Conservation (phyloP, 2,113 vertebrate species). For the Eptatretus burgeri region DNA sequence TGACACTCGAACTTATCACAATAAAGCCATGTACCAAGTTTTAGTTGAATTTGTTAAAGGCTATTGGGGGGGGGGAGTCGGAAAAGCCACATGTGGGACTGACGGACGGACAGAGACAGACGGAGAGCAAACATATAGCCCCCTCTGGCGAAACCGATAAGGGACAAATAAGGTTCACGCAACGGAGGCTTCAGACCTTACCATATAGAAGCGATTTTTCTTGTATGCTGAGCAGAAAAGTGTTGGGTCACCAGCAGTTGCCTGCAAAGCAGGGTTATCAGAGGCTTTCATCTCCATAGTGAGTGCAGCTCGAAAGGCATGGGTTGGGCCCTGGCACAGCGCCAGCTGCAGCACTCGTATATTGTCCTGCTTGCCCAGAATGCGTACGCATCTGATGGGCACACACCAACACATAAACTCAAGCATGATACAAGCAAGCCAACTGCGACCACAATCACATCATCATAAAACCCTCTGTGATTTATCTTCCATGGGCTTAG, state of each 20-base stretch:
- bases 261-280: slow-evolving; percentile 70
- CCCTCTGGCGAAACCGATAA: too few relatives aligned
- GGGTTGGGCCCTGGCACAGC: slow-evolving; percentile 68
- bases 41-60: too few relatives aligned
- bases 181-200: slow-evolving; percentile 13
- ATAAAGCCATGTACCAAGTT: too few relatives aligned
- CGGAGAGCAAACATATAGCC: too few relatives aligned
- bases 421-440: neutral
- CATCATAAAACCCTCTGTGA: neutral
- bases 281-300: slow-evolving; percentile 96
- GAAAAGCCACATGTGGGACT: too few relatives aligned
- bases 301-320: slow-evolving; percentile 36
- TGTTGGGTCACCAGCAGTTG: slow-evolving; percentile 46
- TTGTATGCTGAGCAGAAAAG: slow-evolving; percentile 82
- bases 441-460: neutral
- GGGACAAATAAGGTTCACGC: too few relatives aligned
- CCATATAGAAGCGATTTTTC: slow-evolving; percentile 96
- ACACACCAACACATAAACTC: neutral
- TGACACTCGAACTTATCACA: too few relatives aligned
- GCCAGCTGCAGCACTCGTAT: slow-evolving; percentile 60
- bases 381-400: slow-evolving; percentile 48
- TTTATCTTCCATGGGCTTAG: too few relatives aligned
- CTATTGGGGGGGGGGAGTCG: too few relatives aligned
- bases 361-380: slow-evolving; percentile 87
- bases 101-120: too few relatives aligned